Conservation (phyloP, 2,113 vertebrate genomes). For the Fulica atra region DNA sequence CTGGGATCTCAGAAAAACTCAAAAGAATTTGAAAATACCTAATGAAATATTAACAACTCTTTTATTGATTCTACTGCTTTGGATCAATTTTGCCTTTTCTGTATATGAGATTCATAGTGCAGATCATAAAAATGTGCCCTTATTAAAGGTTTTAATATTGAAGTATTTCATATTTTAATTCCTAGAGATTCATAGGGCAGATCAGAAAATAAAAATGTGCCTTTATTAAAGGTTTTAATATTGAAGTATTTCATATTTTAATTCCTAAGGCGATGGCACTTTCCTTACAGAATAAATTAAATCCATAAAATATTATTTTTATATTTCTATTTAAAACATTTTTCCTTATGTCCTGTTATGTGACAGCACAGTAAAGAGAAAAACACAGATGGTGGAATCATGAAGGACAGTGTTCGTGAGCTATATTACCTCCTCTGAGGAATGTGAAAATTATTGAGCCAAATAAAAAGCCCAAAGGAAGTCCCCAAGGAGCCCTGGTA, state of each 20-base stretch:
- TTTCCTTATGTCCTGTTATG: neutral
- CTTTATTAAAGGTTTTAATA: neutral
- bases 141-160: constrained; percentile 6
- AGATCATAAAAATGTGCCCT: neutral
- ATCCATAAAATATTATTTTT: neutral
- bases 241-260: neutral
- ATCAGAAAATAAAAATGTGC: neutral
- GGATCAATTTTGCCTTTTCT: neutral
- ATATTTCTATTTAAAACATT: neutral
- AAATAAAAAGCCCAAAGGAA: neutral
- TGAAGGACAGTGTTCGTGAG: neutral
- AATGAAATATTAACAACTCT: neutral
- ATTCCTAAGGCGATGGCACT: neutral
- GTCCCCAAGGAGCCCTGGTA: neutral
- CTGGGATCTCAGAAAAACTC: neutral
- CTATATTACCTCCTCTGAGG: neutral
- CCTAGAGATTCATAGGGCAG: neutral
- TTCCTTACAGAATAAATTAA: neutral
- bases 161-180: neutral
- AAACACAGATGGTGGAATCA: neutral
- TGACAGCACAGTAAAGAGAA: neutral
- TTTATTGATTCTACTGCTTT: neutral
- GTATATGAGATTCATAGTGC: neutral
- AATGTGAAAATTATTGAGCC: neutral
- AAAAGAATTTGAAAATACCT: neutral